Evolutionary conservation across 2,113 vertebrate species (phyloP), one percentile per base, ranked within the genome.

Genomic region (Vulpes vulpes): DNA sequence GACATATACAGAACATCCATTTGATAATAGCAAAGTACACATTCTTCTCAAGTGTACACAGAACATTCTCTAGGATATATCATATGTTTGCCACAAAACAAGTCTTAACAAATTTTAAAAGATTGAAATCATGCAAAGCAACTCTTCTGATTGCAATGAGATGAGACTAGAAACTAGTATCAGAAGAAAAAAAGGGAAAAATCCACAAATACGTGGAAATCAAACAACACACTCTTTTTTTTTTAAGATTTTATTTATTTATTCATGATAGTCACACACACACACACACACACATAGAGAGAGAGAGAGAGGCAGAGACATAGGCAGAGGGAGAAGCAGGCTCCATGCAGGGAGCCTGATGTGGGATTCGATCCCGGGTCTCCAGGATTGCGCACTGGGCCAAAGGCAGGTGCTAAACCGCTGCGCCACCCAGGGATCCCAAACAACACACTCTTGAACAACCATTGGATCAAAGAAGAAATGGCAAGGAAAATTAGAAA

Each of bases 391-490:
- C 1, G 6, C 43, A 5, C 43, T 43, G 43, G 43, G 43, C 43
- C 43, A 43, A 43, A 43, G 43, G 43, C 43, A 43, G 43, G 43
- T 43, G 43, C 43, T 43, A 43, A 43, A 43, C 43, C 7, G 1
- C 43, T 43, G 43, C 43, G 1, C 43, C 43, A 43, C 43, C 43
- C 43, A 43, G 43, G 43, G 43, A 43, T 43, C 43, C 43, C 22
- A 79, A 94, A 94, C 5, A 57, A 49, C 19, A 85, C 8, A 55
- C 19, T 96, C 49, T 80, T 92, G 83, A 95, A 73, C 32, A 71
- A 92, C 38, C 4, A 38, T 3, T 90, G 74, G 19, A 8, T 62
- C n/a, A 71, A 79, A 79, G 73, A 91, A 95, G 35, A 86, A 92
- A 89, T 76, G 38, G 53, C 25, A 95, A 64, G 12, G 59, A 19